A percentile compares a stretch with the other conserved stretches of the same genome.
Evolutionary conservation across 2,113 vertebrate species (phyloP).

Genomic region (Amphiprion percula): DNA sequence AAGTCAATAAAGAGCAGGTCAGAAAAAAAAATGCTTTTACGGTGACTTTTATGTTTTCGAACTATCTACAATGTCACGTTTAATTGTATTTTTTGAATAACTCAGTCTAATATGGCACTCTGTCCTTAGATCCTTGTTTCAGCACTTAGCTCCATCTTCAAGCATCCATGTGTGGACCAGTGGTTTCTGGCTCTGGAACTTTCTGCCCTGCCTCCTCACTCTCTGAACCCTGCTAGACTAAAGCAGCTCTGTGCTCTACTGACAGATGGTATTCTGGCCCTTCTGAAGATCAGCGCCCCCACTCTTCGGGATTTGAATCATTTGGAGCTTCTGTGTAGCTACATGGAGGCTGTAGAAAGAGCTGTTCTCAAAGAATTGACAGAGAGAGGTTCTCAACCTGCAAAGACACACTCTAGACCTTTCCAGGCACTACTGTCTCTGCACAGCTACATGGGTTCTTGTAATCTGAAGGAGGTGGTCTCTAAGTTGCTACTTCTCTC

Average conservation of each 20-base stretch:
- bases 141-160: constrained; percentile 84
- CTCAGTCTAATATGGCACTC: neutral
- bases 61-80: neutral
- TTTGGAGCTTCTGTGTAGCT: constrained; percentile 78
- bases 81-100: neutral
- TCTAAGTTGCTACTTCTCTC: constrained; percentile 88
- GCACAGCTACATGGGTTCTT: constrained; percentile 84
- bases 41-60: neutral
- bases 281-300: constrained; percentile 81
- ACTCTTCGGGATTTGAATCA: constrained; percentile 71
- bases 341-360: constrained; percentile 79
- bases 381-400: neutral
- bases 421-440: constrained; percentile 87
- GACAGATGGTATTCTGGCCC: constrained; percentile 77
- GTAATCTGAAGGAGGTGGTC: constrained; percentile 83
- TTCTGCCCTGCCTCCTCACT: constrained; percentile 83
- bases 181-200: constrained; percentile 94
- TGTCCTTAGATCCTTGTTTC: constrained; percentile 84
- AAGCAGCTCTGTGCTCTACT: constrained; percentile 87
- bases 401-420: constrained; percentile 69
- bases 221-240: constrained; percentile 85
- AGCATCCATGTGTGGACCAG: constrained; percentile 88
- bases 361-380: constrained; percentile 86
- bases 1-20: constrained; percentile 76
- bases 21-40: neutral